phyloP scores from a whole-genome alignment of 2,888 invertebrate genomes.

The Leptinotarsa rubiginosa region DNA sequence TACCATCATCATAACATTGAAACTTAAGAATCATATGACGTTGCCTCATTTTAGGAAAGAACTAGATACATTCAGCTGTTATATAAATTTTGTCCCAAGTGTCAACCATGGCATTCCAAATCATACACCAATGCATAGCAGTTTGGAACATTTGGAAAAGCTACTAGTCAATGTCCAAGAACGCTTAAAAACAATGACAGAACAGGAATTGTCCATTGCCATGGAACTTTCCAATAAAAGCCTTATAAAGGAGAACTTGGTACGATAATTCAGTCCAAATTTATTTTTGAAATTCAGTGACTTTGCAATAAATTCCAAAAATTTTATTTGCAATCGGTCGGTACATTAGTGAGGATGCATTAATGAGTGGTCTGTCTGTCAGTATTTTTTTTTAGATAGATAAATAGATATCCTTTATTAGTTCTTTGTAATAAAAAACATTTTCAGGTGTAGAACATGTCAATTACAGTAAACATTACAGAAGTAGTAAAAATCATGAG shows the following conservation, averaged over 20 bases:
- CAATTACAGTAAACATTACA: no score
- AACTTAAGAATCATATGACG: neutral
- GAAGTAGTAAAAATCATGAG: no score
- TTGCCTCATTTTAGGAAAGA: slow-evolving; percentile 73
- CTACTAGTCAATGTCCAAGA: slow-evolving; percentile 71
- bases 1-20: neutral
- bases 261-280: slow-evolving; percentile 6
- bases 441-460: no score
- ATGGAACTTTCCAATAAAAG: slow-evolving; percentile 47
- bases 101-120: slow-evolving; percentile 86
- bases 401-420: no score
- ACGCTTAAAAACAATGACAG: slow-evolving; percentile 70
- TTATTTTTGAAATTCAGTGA: neutral
- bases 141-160: slow-evolving; percentile 79
- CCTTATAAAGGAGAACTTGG: slow-evolving; percentile 39
- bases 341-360: no score
- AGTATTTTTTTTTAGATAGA: no score
- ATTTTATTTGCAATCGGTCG: no score
- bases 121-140: slow-evolving; percentile 79
- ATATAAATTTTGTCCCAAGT: slow-evolving; percentile 87
- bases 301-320: no score
- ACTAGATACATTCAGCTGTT: slow-evolving; percentile 87
- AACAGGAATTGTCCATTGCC: slow-evolving; percentile 68
- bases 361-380: no score
- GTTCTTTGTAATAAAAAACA: no score